Evolutionary conservation across 2,797 vertebrate genomes (phyloP), one percentile per base, ranked within the genome.

Genomic region (Micropoecilia bifurca): DNA sequence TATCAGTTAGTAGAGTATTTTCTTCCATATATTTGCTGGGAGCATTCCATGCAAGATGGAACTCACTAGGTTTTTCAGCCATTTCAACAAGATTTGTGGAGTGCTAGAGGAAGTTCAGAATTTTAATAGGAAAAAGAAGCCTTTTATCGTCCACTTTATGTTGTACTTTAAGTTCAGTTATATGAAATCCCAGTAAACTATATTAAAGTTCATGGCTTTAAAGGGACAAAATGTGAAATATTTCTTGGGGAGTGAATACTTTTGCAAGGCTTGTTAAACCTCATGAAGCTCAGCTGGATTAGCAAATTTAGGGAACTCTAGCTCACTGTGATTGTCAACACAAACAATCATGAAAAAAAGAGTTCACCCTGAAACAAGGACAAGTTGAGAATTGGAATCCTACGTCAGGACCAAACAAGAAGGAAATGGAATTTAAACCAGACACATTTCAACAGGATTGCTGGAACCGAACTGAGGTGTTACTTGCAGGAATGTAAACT

Each of bases 401-500:
- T 83, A 57, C 12, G 6, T 39, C 25, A 36, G 78, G 57, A 84
- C 79, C 46, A 80, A 84, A 83, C 47, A 77, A 72, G n/a, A 82
- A 50, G 76, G 13, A 83, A 87, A 79, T 81, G 1, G 73, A 88
- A 93, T 92, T 88, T 68, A 88, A 91, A 90, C 59, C 83, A 88
- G 86, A 90, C 45, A 33, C 74, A 85, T 83, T 87, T 78, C 85
- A 80, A 20, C 59, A 84, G 82, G 87, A 82, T 80, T 83, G 75
- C 46, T 59, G 61, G 77, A 86, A 88, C 81, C 77, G 76, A 83
- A 87, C 82, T 77, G 61, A 80, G 80, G 79, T 88, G 90, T 92
- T 89, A 86, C 81, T 87, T 33, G 14, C 76, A 83, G 85, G 86
- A 94, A 94, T 92, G 91, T 93, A 92, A 93, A 94, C 91, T 48